A percentile compares a stretch with the other conserved stretches of the same genome.
Conservation (phyloP, 1,140 invertebrate genomes). For the Drosophila ambigua region DNA sequence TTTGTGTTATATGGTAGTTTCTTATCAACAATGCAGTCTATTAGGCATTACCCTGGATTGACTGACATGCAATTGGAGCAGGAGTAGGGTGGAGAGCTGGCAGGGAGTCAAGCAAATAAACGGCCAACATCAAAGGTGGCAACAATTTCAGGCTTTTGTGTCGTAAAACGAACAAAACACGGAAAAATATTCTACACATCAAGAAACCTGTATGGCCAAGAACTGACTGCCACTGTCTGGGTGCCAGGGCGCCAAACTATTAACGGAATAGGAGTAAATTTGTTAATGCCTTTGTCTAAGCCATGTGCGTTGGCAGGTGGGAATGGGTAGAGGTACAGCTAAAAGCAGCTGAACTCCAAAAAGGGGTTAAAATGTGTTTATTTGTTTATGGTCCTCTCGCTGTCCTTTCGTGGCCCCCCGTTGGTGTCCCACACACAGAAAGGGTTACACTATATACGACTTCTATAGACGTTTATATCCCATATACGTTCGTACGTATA, state of each 20-base stretch:
- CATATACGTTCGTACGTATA: slow-evolving; percentile 14
- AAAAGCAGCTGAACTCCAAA: slow-evolving; percentile 47
- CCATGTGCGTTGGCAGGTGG: slow-evolving; percentile 74
- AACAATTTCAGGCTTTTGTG: slow-evolving; percentile 67
- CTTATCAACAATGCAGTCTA: slow-evolving; percentile 80
- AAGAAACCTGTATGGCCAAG: slow-evolving; percentile 14
- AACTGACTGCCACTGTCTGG: slow-evolving; percentile 10
- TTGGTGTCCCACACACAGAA: slow-evolving; percentile 5
- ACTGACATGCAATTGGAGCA: slow-evolving; percentile 64
- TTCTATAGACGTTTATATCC: not conserved
- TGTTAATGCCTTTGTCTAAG: slow-evolving; percentile 79
- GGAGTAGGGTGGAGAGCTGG: not conserved
- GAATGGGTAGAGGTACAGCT: slow-evolving; percentile 3
- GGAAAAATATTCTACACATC: slow-evolving; percentile 32
- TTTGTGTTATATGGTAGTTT: slow-evolving; percentile 75
- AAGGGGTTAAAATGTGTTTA: slow-evolving; percentile 80
- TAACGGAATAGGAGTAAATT: slow-evolving; percentile 78
- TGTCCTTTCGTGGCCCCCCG: slow-evolving; percentile 36
- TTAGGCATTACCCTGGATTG: slow-evolving; percentile 60
- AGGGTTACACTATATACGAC: slow-evolving; percentile 20
- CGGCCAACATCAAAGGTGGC: slow-evolving; percentile 66
- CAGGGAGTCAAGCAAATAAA: slow-evolving; percentile 65
- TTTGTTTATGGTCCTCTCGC: slow-evolving; percentile 67
- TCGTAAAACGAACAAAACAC: slow-evolving; percentile 66
- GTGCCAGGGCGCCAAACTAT: slow-evolving; percentile 73